Conservation (phyloP, 2,888 invertebrate genomes). For the Heliconius cydno region DNA sequence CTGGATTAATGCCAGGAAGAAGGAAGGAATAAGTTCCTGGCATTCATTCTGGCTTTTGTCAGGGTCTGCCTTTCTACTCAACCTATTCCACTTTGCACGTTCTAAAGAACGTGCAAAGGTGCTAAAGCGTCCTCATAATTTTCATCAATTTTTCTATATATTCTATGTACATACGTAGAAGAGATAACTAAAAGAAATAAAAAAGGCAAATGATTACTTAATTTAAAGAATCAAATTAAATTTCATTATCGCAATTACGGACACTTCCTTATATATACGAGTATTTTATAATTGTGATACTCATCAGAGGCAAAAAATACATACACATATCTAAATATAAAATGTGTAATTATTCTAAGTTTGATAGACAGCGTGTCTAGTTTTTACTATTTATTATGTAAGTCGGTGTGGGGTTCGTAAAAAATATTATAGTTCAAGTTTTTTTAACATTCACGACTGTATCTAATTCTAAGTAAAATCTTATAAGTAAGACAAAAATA, state of each 20-base stretch:
- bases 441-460: background rate
- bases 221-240: background rate
- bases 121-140: too few species aligned
- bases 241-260: conserved; percentile 4
- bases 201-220: background rate
- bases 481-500: background rate
- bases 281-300: conserved; percentile 10
- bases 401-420: background rate
- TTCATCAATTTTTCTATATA: background rate
- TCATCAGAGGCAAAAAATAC: background rate
- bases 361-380: conserved; percentile 21
- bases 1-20: too few species aligned
- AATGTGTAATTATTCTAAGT: background rate
- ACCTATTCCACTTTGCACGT: too few species aligned
- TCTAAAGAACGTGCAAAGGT: too few species aligned
- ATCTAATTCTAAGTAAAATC: background rate
- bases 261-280: conserved; percentile 1
- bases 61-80: too few species aligned
- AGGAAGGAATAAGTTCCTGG: too few species aligned
- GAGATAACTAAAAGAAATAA: background rate
- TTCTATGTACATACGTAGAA: background rate
- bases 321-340: background rate
- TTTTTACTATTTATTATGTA: conserved; percentile 5
- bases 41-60: too few species aligned
- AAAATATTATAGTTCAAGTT: background rate